Percentiles rank a stretch among this genome's conserved stretches.
These are phyloP conservation scores for Lates calcarifer DNA, from an alignment of 2,113 vertebrate species.

Conservation along the genomic window DNA sequence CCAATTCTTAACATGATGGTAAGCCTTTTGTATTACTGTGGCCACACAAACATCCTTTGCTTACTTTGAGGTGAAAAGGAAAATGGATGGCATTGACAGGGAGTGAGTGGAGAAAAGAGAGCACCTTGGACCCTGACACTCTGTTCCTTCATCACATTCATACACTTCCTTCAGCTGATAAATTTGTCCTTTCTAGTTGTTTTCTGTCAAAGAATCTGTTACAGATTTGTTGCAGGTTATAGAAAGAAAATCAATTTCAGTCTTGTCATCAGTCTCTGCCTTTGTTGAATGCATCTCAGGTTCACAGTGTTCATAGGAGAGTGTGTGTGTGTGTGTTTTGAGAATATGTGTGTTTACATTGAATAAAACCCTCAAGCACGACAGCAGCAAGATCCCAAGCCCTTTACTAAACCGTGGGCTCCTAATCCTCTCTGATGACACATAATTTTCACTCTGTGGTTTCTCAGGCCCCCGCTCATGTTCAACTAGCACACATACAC, in stretches of 20 bases:
- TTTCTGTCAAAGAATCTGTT: conserved; percentile 29
- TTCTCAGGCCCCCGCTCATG: conserved; percentile 72
- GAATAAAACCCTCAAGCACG: conserved; percentile 53
- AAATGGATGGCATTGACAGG: neutral
- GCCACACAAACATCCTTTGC: conserved; percentile 23
- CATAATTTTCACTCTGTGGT: conserved; percentile 80
- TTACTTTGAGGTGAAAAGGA: conserved; percentile 6
- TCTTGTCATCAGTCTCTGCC: conserved; percentile 32
- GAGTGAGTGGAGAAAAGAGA: conserved; percentile 1
- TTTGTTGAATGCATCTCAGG: conserved; percentile 39
- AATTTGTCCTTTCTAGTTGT: conserved; percentile 9
- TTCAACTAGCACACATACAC: conserved; percentile 55
- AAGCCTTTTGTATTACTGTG: neutral
- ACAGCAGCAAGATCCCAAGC: conserved; percentile 62
- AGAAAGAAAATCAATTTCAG: conserved; percentile 57
- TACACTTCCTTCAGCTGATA: neutral
- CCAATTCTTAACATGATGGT: conserved; percentile 17
- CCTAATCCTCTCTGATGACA: conserved; percentile 83
- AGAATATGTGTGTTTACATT: conserved; percentile 41
- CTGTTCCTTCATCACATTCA: neutral
- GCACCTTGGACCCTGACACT: neutral
- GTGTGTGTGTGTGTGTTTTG: neutral
- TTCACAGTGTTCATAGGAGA: conserved; percentile 20
- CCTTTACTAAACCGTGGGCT: conserved; percentile 77
- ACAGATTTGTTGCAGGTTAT: conserved; percentile 37